Base-by-base conservation (phyloP, 2,113 vertebrate species). In the Brachyhypopomus occidentalis region DNA sequence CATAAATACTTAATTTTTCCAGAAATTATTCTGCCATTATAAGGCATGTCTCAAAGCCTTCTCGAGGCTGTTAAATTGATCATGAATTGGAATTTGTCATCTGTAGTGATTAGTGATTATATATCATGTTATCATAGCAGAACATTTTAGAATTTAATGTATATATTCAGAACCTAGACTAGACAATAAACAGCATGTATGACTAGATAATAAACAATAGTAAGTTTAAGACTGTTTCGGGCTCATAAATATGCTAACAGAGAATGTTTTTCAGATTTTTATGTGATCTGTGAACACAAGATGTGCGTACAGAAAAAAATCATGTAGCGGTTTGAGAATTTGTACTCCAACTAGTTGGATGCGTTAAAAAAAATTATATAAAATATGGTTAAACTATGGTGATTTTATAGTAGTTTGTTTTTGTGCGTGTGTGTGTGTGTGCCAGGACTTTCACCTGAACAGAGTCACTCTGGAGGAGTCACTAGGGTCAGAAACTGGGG, bases 391-490 rank as follows among this genome's bases (percentile, higher is more conserved):
- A n/a, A n/a, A n/a, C n/a, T n/a, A n/a, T n/a, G n/a, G n/a, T n/a
- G n/a, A 30, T 76, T 80, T 2, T 79, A 55, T 72, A 22, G 76
- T 41, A 69, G 48, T 80, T 8, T 73, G 14, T 60, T 30, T 81
- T 34, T 73, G 6, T 19, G 73, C 69, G 72, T 75, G 12, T 34
- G 34, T 63, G 36, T n/a, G 41, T 81, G 27, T 77, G 74, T 84
- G 3, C 52, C 85, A 99, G 98, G 97, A 98, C 91, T 98, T 98
- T 79, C 96, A 98, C 84, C 93, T 99, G 87, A 98, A 98, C 89
- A 93, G 96, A 89, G 96, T 99, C 80, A 91, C 94, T 89, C 87
- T 98, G 89, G 97, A 99, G 89, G 97, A 98, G 89, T 94, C 94
- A 11, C 70, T 87, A 25, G 95, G 94, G 87, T 81, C 80, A 0